Conservation (phyloP, 2,797 vertebrate species). For the Rhinogobio ventralis region DNA sequence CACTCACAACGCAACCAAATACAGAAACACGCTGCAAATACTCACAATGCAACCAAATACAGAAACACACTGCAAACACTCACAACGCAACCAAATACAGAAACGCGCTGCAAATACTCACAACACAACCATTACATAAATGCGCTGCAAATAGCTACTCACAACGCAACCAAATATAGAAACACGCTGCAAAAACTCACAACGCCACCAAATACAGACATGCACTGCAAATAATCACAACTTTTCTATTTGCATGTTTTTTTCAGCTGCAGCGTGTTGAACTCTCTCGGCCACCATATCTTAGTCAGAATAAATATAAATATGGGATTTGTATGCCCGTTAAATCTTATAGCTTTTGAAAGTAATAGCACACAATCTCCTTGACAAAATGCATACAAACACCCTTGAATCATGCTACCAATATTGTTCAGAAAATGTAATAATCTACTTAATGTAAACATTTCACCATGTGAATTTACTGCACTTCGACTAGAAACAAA, state of each 20-base stretch:
- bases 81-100: too few species aligned
- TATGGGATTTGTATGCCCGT: neutral
- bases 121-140: neutral
- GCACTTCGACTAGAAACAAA: neutral
- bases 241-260: neutral
- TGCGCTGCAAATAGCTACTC: too few species aligned
- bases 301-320: neutral
- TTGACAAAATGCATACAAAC: neutral
- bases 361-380: neutral
- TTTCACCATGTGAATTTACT: constrained; percentile 3
- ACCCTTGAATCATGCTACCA: neutral
- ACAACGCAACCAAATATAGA: neutral
- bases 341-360: neutral
- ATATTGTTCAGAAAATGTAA: neutral
- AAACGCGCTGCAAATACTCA: too few species aligned
- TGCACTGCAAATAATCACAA: neutral
- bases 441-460: constrained; percentile 29
- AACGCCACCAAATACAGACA: too few species aligned
- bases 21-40: too few species aligned
- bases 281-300: neutral
- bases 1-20: too few species aligned
- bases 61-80: too few species aligned
- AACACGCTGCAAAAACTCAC: neutral
- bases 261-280: neutral
- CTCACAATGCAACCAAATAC: too few species aligned